phyloP scores from a whole-genome alignment of 2,797 vertebrate species.

The Natrix natrix region DNA sequence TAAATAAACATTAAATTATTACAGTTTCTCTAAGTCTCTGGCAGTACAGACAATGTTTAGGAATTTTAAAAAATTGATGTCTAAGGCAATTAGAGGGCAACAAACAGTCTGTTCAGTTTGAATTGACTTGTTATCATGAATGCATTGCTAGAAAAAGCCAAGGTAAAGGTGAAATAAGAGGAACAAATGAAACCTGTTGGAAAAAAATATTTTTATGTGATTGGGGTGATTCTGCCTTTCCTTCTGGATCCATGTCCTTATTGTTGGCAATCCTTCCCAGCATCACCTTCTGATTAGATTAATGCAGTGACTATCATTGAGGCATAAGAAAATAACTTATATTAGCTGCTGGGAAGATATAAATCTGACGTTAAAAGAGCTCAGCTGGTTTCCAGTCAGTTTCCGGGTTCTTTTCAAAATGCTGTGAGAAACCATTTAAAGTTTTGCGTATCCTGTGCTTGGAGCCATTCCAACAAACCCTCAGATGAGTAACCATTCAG shows the following conservation, averaged over 20 bases:
- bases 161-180: not conserved
- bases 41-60: not conserved
- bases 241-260: not conserved
- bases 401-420: conserved; percentile 1
- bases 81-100: not conserved
- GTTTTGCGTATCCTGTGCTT: not conserved
- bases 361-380: not conserved
- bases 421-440: not conserved
- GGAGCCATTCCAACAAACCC: not conserved
- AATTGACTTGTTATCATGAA: not conserved
- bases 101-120: not conserved
- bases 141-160: not conserved
- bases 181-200: not conserved
- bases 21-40: not conserved
- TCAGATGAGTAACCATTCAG: not conserved
- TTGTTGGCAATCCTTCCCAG: not conserved
- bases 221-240: not conserved
- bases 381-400: not conserved
- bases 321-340: not conserved
- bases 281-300: not conserved
- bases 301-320: not conserved
- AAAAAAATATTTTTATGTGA: not conserved
- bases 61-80: not conserved
- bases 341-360: not conserved
- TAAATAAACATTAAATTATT: not conserved